These are phyloP conservation scores for Gymnogyps californianus DNA, from an alignment of 2,113 vertebrate genomes.

Conservation along the genomic window DNA sequence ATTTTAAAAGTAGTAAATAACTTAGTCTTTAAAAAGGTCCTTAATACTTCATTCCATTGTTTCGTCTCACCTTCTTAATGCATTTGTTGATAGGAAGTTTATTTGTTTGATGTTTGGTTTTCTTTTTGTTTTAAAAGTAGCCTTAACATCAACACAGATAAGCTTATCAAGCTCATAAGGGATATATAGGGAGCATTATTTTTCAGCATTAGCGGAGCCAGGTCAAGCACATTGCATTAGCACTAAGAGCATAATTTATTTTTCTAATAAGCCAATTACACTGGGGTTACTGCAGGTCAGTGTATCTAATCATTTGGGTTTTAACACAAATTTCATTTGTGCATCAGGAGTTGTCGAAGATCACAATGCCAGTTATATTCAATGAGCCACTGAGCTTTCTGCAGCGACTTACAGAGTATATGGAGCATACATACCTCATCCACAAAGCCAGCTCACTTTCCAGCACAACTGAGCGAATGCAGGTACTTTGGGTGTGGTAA, in stretches of 20 bases:
- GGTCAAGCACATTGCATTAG: constrained; percentile 10
- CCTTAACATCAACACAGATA: not conserved
- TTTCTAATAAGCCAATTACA: constrained; percentile 7
- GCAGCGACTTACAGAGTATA: constrained; percentile 92
- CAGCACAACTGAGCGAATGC: constrained; percentile 90
- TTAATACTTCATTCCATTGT: not conserved
- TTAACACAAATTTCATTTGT: constrained; percentile 10
- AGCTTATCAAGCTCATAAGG: not conserved
- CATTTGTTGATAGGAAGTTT: not conserved
- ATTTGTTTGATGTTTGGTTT: not conserved
- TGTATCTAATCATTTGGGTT: not conserved
- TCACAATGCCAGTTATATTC: constrained; percentile 97
- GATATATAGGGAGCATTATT: not conserved
- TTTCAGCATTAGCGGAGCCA: not conserved
- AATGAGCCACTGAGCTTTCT: constrained; percentile 98
- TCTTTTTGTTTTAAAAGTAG: not conserved
- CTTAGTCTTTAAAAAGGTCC: not conserved
- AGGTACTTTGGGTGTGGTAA: constrained; percentile 71
- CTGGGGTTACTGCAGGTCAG: not conserved
- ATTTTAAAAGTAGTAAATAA: not conserved
- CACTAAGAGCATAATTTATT: not conserved
- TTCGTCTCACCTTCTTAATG: not conserved
- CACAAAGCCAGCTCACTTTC: constrained; percentile 87
- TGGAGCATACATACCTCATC: constrained; percentile 98
- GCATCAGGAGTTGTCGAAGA: constrained; percentile 93